Conservation (phyloP, 1,140 invertebrate genomes). For the Drosophila guanche region DNA sequence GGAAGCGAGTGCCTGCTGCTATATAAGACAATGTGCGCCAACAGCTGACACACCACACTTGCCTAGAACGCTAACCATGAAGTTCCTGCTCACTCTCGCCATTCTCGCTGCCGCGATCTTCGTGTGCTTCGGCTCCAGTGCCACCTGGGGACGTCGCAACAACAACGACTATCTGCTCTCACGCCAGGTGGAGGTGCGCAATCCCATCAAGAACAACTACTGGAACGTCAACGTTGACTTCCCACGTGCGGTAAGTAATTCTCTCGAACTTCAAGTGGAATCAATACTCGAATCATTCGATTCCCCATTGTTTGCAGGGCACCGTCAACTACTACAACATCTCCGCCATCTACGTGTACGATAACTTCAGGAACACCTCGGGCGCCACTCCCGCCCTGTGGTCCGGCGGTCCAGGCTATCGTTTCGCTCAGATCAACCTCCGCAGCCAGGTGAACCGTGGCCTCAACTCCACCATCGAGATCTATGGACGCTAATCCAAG, state of each 20-base stretch:
- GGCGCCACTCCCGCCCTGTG: conserved; percentile 56
- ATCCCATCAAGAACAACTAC: conserved; percentile 61
- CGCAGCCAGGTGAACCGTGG: conserved; percentile 48
- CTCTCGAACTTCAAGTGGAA: background rate
- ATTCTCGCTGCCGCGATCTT: conserved; percentile 60
- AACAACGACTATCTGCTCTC: conserved; percentile 52
- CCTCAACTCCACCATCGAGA: conserved; percentile 71
- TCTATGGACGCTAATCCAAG: conserved; percentile 56
- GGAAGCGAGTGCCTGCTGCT: background rate
- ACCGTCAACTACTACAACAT: conserved; percentile 49
- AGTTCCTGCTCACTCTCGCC: conserved; percentile 54
- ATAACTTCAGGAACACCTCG: conserved; percentile 74
- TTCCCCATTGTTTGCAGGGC: conserved; percentile 37
- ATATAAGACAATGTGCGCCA: conserved; percentile 38
- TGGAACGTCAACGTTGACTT: conserved; percentile 60
- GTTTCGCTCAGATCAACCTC: conserved; percentile 54
- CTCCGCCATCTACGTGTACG: conserved; percentile 49
- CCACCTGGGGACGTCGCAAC: conserved; percentile 58
- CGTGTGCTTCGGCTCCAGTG: conserved; percentile 52
- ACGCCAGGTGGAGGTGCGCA: conserved; percentile 53
- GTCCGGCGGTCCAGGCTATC: conserved; percentile 60
- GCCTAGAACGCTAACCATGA: conserved; percentile 43
- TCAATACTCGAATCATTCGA: background rate
- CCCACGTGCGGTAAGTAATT: conserved; percentile 59
- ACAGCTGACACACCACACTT: conserved; percentile 24